These are phyloP conservation scores for Stegana nigrithorax DNA, from an alignment of 2,888 invertebrate genomes.

Conservation along the genomic window DNA sequence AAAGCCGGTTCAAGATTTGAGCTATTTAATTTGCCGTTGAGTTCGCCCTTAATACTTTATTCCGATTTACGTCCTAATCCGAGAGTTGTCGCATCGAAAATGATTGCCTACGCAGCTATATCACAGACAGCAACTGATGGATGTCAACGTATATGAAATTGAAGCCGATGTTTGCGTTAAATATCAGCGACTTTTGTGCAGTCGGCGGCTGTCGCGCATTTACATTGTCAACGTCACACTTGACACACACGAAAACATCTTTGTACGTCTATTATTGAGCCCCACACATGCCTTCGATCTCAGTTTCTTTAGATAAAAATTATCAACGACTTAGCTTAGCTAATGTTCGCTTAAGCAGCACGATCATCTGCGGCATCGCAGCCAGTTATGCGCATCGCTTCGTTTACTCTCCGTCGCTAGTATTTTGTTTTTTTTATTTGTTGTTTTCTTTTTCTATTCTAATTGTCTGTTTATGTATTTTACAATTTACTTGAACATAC, in stretches of 20 bases:
- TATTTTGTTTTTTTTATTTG: not conserved
- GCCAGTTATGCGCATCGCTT: not conserved
- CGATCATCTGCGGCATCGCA: not conserved
- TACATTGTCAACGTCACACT: not conserved
- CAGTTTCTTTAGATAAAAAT: no score
- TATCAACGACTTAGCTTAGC: no score
- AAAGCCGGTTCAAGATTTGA: not conserved
- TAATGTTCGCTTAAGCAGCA: no score
- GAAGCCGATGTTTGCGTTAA: conserved; percentile 38
- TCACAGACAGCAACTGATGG: not conserved
- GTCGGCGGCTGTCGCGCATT: conserved; percentile 11
- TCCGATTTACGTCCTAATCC: conserved; percentile 3
- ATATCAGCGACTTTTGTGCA: conserved; percentile 36
- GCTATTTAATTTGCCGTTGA: not conserved
- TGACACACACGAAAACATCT: not conserved
- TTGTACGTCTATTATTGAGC: not conserved
- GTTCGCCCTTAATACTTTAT: not conserved
- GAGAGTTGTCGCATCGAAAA: conserved; percentile 17
- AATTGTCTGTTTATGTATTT: not conserved
- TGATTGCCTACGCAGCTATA: conserved; percentile 5
- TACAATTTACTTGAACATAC: not conserved
- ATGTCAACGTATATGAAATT: not conserved
- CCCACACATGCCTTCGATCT: not conserved
- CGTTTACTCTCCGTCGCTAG: not conserved
- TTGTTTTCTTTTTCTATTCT: not conserved